These are phyloP conservation scores for Dusona sp. DNA, from an alignment of 2,888 invertebrate species.

Conservation along the genomic window DNA sequence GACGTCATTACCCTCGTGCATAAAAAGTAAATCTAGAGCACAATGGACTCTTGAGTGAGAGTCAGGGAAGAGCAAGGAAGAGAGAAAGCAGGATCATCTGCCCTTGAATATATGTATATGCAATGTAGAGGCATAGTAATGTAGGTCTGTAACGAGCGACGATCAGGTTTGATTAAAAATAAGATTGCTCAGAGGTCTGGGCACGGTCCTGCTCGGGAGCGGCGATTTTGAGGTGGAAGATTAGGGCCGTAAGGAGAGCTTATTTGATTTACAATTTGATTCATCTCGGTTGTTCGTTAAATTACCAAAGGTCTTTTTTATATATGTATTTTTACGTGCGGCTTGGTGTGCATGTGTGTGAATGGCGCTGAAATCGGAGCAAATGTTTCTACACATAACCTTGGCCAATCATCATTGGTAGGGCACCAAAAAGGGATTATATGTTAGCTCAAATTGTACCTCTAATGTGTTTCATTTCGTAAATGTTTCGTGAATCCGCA, in stretches of 20 bases:
- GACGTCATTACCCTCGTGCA: conserved; percentile 77
- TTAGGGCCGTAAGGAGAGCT: conserved; percentile 73
- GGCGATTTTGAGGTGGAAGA: conserved; percentile 78
- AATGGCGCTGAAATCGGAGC: conserved; percentile 57
- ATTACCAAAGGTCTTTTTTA: conserved; percentile 32
- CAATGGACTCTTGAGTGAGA: conserved; percentile 73
- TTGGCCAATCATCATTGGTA: background rate
- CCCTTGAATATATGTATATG: conserved; percentile 75
- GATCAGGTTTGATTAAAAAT: conserved; percentile 80
- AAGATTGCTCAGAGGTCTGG: conserved; percentile 73
- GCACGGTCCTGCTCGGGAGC: conserved; percentile 57
- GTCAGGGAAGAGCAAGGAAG: conserved; percentile 53
- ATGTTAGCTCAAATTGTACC: conserved; percentile 34
- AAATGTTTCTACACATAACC: conserved; percentile 42
- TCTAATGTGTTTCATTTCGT: conserved; percentile 58
- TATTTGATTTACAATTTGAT: conserved; percentile 80
- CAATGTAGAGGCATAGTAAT: conserved; percentile 69
- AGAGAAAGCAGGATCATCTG: conserved; percentile 73
- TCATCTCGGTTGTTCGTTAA: conserved; percentile 68
- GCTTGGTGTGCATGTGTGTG: background rate
- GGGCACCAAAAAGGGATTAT: conserved; percentile 39
- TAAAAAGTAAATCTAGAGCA: conserved; percentile 81
- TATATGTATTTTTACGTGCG: background rate
- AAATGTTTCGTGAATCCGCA: conserved; percentile 25
- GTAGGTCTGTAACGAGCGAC: conserved; percentile 66